Conservation (phyloP, 2,113 vertebrate genomes). For the Saguinus imperator region DNA sequence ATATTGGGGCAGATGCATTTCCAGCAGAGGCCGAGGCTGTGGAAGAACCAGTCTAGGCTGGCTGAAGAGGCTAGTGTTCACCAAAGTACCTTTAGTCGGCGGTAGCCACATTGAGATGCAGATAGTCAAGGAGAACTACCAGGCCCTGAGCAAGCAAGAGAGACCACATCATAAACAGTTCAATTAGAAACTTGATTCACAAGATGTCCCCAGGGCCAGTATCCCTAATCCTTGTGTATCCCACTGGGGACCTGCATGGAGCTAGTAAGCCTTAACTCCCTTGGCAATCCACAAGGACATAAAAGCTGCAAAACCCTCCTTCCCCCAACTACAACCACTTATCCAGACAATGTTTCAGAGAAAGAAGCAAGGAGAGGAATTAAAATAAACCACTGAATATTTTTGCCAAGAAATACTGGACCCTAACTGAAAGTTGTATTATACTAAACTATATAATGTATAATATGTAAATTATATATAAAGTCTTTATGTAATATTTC, state of each 20-base stretch:
- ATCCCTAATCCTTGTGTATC: neutral
- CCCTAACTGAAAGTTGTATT: neutral
- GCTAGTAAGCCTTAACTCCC: no score
- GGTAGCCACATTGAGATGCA: neutral
- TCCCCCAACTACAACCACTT: neutral
- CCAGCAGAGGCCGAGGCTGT: neutral
- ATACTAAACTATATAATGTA: neutral
- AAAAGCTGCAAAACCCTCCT: neutral
- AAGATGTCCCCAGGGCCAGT: neutral
- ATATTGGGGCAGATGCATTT: neutral
- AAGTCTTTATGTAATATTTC: neutral
- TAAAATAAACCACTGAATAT: neutral
- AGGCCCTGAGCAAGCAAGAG: neutral
- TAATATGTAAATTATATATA: neutral
- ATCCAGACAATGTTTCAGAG: neutral
- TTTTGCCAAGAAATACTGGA: neutral
- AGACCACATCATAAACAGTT: neutral
- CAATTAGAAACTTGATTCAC: neutral
- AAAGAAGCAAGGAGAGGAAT: neutral
- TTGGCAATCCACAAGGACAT: neutral
- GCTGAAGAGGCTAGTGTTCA: neutral
- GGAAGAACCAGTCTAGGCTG: neutral
- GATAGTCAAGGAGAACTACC: neutral
- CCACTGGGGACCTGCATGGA: neutral
- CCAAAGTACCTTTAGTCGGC: neutral